Evolutionary conservation across 2,113 vertebrate species (phyloP), one percentile per base, ranked within the genome.

Genomic region (Cricetomys ansorgei): DNA sequence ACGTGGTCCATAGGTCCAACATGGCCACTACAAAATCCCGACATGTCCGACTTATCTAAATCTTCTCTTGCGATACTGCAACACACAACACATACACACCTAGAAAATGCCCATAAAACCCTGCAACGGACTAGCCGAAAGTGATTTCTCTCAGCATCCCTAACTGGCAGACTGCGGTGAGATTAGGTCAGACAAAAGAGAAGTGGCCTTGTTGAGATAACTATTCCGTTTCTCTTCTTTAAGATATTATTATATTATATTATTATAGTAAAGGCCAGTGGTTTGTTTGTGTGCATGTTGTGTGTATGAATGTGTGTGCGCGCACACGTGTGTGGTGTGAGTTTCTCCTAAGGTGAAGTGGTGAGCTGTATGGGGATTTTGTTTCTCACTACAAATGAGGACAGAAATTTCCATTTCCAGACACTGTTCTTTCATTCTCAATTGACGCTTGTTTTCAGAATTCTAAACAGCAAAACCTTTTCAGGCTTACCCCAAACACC

Each of bases 321-420:
- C 16, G n/a, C n/a, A n/a, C n/a, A n/a, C n/a, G n/a, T n/a, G 1
- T 1, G 0, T 9, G 6, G 6, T 57, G 31, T 91, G 27, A 53
- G 34, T 53, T 2, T 85, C 23, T 25, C 31, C 72, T 73, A 76
- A 80, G 29, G 34, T 34, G 21, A 84, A 29, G 59, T 6, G 16
- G n/a, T 76, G 72, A 92, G 80, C 25, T 37, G 55, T n/a, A 34
- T n/a, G 29, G 12, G 65, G 75, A 62, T 77, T 92, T 37, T 16
- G 65, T 55, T 48, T 53, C 15, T 76, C 27, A 59, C 0, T 83
- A 21, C 73, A 89, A 86, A 79, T 91, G 64, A 40, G 79, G 53
- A 79, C 59, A 95, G 88, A 97, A 97, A 97, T 94, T 96, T 95
- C 97, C 92, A 95, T 59, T 64, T 95, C 55, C 55, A 95, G 64